Conservation (phyloP, 2,888 invertebrate genomes). For the Sceliomorpha sp. region DNA sequence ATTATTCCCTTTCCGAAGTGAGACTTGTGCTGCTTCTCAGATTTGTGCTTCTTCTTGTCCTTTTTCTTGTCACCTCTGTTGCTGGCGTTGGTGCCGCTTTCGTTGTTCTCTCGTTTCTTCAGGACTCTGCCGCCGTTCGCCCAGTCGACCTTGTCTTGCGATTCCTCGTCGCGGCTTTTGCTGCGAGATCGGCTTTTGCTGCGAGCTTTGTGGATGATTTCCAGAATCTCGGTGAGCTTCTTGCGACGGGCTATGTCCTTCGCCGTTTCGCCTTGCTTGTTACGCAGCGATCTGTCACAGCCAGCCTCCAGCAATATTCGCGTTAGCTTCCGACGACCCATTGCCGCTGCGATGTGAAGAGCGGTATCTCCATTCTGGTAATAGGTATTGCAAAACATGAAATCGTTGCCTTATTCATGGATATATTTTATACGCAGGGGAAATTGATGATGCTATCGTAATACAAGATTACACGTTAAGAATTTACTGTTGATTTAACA, state of each 20-base stretch:
- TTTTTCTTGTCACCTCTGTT: slow-evolving; percentile 79
- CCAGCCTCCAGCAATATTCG: slow-evolving; percentile 93
- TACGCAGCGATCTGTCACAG: slow-evolving; percentile 86
- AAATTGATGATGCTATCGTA: too few relatives aligned
- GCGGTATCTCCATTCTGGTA: slow-evolving; percentile 94
- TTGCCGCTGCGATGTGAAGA: slow-evolving; percentile 95
- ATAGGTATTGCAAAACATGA: slow-evolving; percentile 1
- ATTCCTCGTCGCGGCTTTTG: slow-evolving; percentile 66
- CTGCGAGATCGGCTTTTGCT: slow-evolving; percentile 70
- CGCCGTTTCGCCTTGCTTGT: slow-evolving; percentile 95
- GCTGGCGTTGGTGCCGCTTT: slow-evolving; percentile 81
- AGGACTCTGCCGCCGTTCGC: slow-evolving; percentile 61
- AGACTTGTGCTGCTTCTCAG: slow-evolving; percentile 72
- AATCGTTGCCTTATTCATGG: too few relatives aligned
- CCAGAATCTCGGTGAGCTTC: slow-evolving; percentile 90
- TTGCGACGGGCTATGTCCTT: slow-evolving; percentile 94
- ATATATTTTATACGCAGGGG: too few relatives aligned
- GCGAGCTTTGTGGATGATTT: slow-evolving; percentile 83
- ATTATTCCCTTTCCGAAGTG: slow-evolving; percentile 81
- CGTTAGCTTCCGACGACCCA: slow-evolving; percentile 95
- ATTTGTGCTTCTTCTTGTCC: slow-evolving; percentile 74
- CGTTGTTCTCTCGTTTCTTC: slow-evolving; percentile 81
- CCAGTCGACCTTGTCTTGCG: slow-evolving; percentile 61
- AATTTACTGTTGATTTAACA: too few relatives aligned
- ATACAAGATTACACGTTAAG: too few relatives aligned